Evolutionary conservation across 2,888 invertebrate species (phyloP).

Genomic region (Tinea trinotella): DNA sequence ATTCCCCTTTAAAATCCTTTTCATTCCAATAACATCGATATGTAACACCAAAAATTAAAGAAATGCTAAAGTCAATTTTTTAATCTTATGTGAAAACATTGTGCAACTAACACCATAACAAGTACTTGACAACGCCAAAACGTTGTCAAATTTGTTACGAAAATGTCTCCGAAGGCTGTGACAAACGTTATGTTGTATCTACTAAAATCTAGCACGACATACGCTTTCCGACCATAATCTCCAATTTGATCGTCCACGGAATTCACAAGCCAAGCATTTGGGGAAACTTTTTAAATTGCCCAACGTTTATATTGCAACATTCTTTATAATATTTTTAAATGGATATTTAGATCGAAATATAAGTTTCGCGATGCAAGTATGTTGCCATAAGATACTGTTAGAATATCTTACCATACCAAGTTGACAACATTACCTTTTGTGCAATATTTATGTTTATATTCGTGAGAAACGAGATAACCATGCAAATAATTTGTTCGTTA

Average conservation of each 20-base stretch:
- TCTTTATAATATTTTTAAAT: neutral
- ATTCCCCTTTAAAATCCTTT: no score
- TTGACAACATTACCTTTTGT: constrained; percentile 12
- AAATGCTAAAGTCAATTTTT: no score
- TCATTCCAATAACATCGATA: no score
- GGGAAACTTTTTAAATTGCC: constrained; percentile 5
- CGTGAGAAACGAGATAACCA: neutral
- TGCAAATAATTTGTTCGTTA: constrained; percentile 2
- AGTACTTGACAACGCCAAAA: constrained; percentile 4
- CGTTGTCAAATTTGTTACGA: constrained; percentile 20
- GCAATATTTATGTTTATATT: constrained; percentile 12
- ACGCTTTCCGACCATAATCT: constrained; percentile 11
- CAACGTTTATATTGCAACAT: constrained; percentile 4
- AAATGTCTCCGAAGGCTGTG: neutral
- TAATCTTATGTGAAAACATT: neutral
- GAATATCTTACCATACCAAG: constrained; percentile 4
- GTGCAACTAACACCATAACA: constrained; percentile 9
- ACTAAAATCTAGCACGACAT: constrained; percentile 14
- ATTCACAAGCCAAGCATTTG: constrained; percentile 6
- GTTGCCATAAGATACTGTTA: constrained; percentile 5
- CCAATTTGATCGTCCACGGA: constrained; percentile 17
- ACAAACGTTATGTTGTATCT: neutral
- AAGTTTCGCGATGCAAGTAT: neutral
- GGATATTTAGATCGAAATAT: constrained; percentile 9
- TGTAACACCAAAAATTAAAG: no score